Percentiles rank a stretch among this genome's conserved stretches.
Evolutionary conservation across 2,888 invertebrate genomes (phyloP).

Genomic region (Caenorhabditis parvicauda): DNA sequence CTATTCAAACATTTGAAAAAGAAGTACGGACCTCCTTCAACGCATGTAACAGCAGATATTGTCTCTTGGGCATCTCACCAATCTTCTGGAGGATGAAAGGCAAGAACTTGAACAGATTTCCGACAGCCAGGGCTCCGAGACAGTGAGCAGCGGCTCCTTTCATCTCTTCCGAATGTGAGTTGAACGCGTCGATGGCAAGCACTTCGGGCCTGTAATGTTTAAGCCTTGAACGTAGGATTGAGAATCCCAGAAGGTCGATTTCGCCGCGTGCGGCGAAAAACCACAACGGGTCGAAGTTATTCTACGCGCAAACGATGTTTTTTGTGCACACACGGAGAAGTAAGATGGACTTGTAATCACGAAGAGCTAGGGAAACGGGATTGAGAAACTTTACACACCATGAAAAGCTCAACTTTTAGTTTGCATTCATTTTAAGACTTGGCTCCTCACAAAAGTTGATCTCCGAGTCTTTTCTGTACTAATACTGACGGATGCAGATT

Average conservation of each 20-base stretch:
- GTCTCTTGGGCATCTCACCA: slow-evolving; percentile 86
- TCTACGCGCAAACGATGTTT: too few relatives aligned
- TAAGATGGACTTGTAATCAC: too few relatives aligned
- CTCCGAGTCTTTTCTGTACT: too few relatives aligned
- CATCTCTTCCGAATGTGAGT: slow-evolving; percentile 88
- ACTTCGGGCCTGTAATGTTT: slow-evolving; percentile 62
- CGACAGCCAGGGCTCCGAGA: slow-evolving; percentile 87
- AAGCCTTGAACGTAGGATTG: not conserved
- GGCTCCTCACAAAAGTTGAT: too few relatives aligned
- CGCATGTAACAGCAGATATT: slow-evolving; percentile 92
- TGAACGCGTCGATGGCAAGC: slow-evolving; percentile 77
- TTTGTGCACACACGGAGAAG: too few relatives aligned
- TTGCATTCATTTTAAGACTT: too few relatives aligned
- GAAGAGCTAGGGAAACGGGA: too few relatives aligned
- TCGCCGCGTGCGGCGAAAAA: too few relatives aligned
- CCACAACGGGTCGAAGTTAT: too few relatives aligned
- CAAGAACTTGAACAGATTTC: slow-evolving; percentile 86
- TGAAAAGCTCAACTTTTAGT: too few relatives aligned
- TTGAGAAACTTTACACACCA: too few relatives aligned
- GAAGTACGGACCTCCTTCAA: slow-evolving; percentile 79
- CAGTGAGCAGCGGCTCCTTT: slow-evolving; percentile 94
- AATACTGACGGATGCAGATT: too few relatives aligned
- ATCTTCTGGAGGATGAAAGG: slow-evolving; percentile 85
- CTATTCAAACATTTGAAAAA: not conserved
- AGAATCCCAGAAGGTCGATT: not conserved